Conservation (phyloP, 2,888 invertebrate genomes). For the Leucophora obtusa region DNA sequence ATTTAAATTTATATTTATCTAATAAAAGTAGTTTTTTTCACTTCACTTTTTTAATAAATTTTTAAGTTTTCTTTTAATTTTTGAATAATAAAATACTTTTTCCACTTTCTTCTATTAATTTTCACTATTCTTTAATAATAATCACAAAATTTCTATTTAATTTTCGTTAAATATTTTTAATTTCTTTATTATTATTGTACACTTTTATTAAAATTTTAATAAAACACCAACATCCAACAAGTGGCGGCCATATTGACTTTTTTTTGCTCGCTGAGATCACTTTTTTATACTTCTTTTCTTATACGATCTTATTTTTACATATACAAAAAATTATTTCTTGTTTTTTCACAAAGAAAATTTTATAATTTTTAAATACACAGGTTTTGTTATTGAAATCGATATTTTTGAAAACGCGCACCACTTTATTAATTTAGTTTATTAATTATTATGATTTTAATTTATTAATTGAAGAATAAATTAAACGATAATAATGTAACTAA, state of each 20-base stretch:
- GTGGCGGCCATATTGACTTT: slow-evolving; percentile 78
- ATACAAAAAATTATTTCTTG: slow-evolving; percentile 18
- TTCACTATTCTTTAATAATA: slow-evolving; percentile 33
- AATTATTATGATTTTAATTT: slow-evolving; percentile 20
- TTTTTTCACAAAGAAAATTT: slow-evolving; percentile 35
- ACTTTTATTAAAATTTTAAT: slow-evolving; percentile 45
- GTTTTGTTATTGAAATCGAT: not conserved
- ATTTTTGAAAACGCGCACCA: slow-evolving; percentile 38
- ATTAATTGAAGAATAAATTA: slow-evolving; percentile 28
- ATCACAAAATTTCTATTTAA: slow-evolving; percentile 33
- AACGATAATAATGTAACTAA: slow-evolving; percentile 10
- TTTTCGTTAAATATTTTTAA: slow-evolving; percentile 34
- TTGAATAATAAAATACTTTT: not conserved
- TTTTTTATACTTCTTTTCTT: slow-evolving; percentile 59
- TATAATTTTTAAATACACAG: slow-evolving; percentile 1
- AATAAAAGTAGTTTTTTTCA: slow-evolving; percentile 14
- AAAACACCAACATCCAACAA: slow-evolving; percentile 74
- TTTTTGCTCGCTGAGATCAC: slow-evolving; percentile 65
- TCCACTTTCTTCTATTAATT: not conserved
- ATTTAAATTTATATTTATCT: slow-evolving; percentile 43
- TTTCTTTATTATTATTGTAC: slow-evolving; percentile 39
- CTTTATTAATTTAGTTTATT: slow-evolving; percentile 14
- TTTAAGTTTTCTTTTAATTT: not conserved
- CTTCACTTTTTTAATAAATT: slow-evolving; percentile 15
- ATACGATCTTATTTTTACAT: slow-evolving; percentile 55